Evolutionary conservation across 2,797 vertebrate genomes (phyloP).

Genomic region (Pantherophis vulpinus): DNA sequence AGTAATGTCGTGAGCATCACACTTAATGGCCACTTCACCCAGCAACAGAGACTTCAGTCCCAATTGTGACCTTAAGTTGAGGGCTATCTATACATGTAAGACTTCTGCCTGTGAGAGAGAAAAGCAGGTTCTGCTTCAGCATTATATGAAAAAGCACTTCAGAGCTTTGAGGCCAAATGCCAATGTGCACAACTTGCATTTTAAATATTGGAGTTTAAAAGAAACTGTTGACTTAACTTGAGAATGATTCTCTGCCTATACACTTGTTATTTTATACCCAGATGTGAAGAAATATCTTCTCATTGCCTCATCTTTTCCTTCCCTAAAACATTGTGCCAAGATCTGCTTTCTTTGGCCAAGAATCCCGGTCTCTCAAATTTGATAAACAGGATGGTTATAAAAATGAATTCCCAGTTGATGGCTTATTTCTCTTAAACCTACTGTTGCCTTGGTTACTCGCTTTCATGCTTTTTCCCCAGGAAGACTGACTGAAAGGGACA

Average conservation of each 20-base stretch:
- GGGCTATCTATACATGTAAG: not conserved
- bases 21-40: too few species aligned
- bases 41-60: not conserved
- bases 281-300: not conserved
- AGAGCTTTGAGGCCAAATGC: not conserved
- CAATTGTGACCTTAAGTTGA: too few species aligned
- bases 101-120: not conserved
- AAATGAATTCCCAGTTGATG: not conserved
- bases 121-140: not conserved
- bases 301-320: not conserved
- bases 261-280: not conserved
- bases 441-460: not conserved
- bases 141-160: not conserved
- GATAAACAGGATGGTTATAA: not conserved
- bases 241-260: not conserved
- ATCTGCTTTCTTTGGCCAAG: not conserved
- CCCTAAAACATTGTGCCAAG: not conserved
- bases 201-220: not conserved
- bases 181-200: not conserved
- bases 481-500: not conserved
- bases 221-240: not conserved
- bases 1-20: too few species aligned
- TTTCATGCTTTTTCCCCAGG: not conserved
- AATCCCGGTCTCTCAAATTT: not conserved
- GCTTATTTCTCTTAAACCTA: not conserved